A percentile compares a stretch with the other conserved stretches of the same genome.
Evolutionary conservation across 2,888 invertebrate species (phyloP).

Genomic region (Cyclophora punctaria): DNA sequence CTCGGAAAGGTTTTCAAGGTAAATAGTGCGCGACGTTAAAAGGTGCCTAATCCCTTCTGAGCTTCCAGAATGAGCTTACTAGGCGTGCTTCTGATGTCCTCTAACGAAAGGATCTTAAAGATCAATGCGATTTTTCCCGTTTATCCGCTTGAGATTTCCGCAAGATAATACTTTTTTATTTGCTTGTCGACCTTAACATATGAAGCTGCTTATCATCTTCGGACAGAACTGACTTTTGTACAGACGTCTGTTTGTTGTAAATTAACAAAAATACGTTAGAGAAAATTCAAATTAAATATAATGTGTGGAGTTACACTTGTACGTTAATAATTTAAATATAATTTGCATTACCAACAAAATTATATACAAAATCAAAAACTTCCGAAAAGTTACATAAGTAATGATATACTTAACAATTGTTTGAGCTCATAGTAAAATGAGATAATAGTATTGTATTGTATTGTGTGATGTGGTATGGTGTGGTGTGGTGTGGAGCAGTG

Average conservation of each 20-base stretch:
- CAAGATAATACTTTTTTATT: conserved; percentile 45
- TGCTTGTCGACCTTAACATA: conserved; percentile 19
- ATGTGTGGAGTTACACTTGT: too few species aligned
- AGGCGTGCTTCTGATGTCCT: conserved; percentile 50
- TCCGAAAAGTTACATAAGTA: too few species aligned
- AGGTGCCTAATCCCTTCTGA: conserved; percentile 62
- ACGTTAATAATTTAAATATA: too few species aligned
- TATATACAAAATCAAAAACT: too few species aligned
- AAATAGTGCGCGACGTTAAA: conserved; percentile 65
- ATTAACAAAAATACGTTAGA: too few species aligned
- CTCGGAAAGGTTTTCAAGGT: conserved; percentile 38
- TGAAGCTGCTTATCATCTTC: conserved; percentile 5
- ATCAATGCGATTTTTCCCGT: conserved; percentile 58
- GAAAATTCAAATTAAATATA: too few species aligned
- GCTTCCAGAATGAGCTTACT: conserved; percentile 64
- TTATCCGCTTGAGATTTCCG: conserved; percentile 37
- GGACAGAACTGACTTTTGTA: too few species aligned
- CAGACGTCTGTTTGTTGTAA: too few species aligned
- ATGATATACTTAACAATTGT: too few species aligned
- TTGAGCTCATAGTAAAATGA: too few species aligned
- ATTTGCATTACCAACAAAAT: too few species aligned
- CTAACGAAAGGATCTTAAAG: conserved; percentile 49
- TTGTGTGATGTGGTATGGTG: conserved; percentile 16
- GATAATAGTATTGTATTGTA: conserved; percentile 1
- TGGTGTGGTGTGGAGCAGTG: conserved; percentile 28